phyloP scores from a whole-genome alignment of 2,113 vertebrate species.

The Pionites leucogaster region DNA sequence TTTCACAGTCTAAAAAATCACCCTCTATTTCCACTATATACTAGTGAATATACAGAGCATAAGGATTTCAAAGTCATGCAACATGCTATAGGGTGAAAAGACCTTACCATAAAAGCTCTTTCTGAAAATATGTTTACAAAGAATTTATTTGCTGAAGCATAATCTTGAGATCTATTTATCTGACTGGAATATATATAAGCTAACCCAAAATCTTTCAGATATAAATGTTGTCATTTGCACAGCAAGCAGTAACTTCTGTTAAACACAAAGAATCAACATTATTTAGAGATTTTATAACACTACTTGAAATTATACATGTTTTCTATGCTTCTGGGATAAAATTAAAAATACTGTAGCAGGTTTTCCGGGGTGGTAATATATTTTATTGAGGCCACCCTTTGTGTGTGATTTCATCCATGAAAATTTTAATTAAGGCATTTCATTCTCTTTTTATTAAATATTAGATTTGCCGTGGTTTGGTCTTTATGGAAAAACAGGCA shows the following conservation, averaged over 20 bases:
- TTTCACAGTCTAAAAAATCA: neutral
- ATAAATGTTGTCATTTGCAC: neutral
- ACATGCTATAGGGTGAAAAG: neutral
- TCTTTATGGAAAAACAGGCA: neutral
- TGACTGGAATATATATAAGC: neutral
- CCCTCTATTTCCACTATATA: neutral
- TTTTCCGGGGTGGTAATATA: neutral
- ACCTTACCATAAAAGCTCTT: neutral
- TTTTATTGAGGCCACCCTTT: neutral
- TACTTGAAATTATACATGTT: neutral
- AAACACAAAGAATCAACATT: neutral
- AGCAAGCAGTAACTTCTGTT: neutral
- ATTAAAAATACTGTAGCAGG: neutral
- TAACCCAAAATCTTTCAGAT: neutral
- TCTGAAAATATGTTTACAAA: neutral
- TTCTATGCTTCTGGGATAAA: neutral
- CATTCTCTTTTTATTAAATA: neutral
- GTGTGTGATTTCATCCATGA: neutral
- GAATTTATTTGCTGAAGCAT: neutral
- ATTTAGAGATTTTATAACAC: neutral
- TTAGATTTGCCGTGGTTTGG: neutral
- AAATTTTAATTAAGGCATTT: neutral
- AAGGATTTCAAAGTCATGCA: neutral
- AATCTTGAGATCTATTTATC: neutral
- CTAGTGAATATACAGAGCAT: neutral